A percentile compares a stretch with the other conserved stretches of the same genome.
phyloP scores from a whole-genome alignment of 2,797 vertebrate genomes.

The Acipenser oxyrinchus region DNA sequence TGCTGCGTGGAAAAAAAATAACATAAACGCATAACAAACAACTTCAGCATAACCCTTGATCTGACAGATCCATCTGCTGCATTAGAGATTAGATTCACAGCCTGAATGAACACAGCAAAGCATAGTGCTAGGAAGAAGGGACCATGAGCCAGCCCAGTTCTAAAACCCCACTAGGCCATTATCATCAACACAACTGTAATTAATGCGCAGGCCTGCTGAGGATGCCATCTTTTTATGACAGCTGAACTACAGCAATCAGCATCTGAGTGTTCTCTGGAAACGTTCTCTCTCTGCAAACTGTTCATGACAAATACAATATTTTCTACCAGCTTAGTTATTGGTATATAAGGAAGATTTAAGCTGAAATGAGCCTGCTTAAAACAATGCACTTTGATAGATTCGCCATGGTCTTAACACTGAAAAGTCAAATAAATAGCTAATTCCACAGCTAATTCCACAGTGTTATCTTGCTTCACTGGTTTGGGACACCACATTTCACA shows the following conservation, averaged over 20 bases:
- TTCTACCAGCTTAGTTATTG: no score
- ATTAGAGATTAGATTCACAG: neutral
- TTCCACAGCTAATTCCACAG: no score
- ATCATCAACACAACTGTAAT: slow-evolving; percentile 10
- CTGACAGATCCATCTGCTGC: slow-evolving; percentile 21
- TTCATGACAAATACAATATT: no score
- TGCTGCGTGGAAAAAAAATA: no score
- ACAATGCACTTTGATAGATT: no score
- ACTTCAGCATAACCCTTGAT: slow-evolving; percentile 19
- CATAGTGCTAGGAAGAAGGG: neutral
- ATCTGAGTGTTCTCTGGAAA: neutral
- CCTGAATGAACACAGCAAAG: neutral
- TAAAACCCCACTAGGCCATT: slow-evolving; percentile 5
- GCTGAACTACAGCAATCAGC: slow-evolving; percentile 31
- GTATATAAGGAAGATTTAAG: no score
- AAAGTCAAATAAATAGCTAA: no score
- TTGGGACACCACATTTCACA: no score
- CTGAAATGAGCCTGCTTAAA: no score
- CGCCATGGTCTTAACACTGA: no score
- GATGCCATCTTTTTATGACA: slow-evolving; percentile 63
- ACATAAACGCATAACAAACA: neutral
- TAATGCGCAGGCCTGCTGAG: slow-evolving; percentile 24
- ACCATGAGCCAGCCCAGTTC: neutral
- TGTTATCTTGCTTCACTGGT: no score
- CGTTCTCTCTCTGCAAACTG: no score